Evolutionary conservation across 2,113 vertebrate species (phyloP), one percentile per base, ranked within the genome.

Genomic region (Talpa occidentalis): DNA sequence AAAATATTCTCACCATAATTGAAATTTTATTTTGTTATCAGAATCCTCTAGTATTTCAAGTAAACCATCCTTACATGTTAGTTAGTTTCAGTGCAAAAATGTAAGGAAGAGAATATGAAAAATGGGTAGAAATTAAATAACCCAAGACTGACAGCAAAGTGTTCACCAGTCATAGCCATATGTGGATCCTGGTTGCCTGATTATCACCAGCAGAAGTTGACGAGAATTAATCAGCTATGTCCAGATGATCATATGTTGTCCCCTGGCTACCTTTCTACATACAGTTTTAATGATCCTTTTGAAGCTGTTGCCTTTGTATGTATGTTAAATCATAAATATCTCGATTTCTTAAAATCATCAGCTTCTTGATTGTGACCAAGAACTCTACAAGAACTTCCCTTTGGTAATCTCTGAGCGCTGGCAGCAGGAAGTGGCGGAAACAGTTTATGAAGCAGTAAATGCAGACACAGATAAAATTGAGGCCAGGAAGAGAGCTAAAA

Each of bases 391-490:
- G 98, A 99, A 99, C 98, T 99, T 99, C 97, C 99, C 99, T 1
- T 96, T 99, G 98, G 99, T 99, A 74, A 99, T 99, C 97, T 99
- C 99, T 0, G 99, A 99, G 97, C 99, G 99, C 96, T 99, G 99
- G 99, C 99, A 99, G 98, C 99, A 99, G 98, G 99, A 99, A 93
- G 99, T 99, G 94, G 99, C 99, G 0, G 99, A 99, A 97, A 99
- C 99, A 0, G 99, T 99, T 54, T 99, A 99, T 81, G 99, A 99
- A 56, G 99, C 99, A 0, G 99, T 99, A 90, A 99, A 99, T 88
- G 98, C 98, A 1, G 99, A 99, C 98, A 99, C 99, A 0, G 99
- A 99, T 98, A 99, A 99, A 98, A 98, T 98, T 10, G 99, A 99
- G 97, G 98, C 98, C 86, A 98, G 99, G 97, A 99, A 99, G 98